Conservation (phyloP, 2,113 vertebrate species). For the Philantomba maxwellii region DNA sequence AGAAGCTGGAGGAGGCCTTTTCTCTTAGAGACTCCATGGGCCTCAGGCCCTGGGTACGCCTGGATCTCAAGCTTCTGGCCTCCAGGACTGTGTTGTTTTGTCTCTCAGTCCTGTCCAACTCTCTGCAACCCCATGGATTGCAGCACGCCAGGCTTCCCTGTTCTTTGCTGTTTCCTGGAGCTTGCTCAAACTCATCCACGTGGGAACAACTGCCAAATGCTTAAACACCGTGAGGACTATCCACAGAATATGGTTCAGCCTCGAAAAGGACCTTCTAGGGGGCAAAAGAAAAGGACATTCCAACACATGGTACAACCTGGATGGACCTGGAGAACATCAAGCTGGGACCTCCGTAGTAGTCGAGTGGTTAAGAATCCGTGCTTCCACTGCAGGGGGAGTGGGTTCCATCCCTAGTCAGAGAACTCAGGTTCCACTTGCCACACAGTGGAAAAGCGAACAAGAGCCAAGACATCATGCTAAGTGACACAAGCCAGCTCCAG, state of each 20-base stretch:
- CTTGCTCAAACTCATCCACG: background rate
- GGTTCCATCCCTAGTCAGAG: background rate
- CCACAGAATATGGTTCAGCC: background rate
- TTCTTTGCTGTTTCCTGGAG: background rate
- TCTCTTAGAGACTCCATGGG: background rate
- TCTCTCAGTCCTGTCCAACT: background rate
- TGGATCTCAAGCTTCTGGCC: background rate
- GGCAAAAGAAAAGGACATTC: background rate
- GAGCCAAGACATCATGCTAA: background rate
- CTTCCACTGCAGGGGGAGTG: background rate
- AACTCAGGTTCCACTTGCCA: background rate
- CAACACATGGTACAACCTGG: fast-evolving
- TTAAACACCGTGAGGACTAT: background rate
- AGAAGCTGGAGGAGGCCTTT: too few relatives aligned
- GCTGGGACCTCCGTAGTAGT: background rate
- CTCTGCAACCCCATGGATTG: background rate
- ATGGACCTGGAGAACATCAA: background rate
- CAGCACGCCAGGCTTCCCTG: background rate
- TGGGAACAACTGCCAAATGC: background rate
- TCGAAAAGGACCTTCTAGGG: background rate
- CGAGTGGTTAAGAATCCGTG: background rate
- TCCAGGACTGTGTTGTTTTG: background rate
- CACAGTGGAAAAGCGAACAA: background rate
- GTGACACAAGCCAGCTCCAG: background rate
- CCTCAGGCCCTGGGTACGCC: background rate